Percentiles rank a stretch among this genome's conserved stretches.
Conservation (phyloP, 2,888 invertebrate species). For the Drosophila gaucha region DNA sequence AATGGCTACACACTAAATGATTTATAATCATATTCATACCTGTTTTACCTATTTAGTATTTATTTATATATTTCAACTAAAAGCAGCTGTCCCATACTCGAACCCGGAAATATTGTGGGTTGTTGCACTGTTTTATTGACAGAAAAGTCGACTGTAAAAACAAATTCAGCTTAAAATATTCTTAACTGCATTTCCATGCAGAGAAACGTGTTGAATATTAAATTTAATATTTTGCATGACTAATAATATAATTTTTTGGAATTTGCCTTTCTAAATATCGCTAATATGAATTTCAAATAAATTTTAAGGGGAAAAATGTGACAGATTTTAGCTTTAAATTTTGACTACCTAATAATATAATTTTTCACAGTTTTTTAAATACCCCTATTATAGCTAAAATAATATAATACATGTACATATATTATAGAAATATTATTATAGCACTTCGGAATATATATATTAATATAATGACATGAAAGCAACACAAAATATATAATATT, state of each 20-base stretch:
- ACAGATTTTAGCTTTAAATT: background rate
- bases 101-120: slow-evolving; percentile 18
- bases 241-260: background rate
- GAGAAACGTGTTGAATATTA: background rate
- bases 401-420: background rate
- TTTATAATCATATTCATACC: slow-evolving; percentile 3
- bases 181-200: slow-evolving; percentile 1
- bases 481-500: too few relatives aligned
- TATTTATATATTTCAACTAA: slow-evolving; percentile 5
- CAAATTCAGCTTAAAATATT: background rate
- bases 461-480: background rate
- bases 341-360: background rate
- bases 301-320: background rate
- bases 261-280: too few relatives aligned
- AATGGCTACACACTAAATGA: background rate
- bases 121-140: slow-evolving; percentile 9
- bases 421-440: background rate
- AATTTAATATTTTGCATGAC: background rate
- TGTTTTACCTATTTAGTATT: background rate
- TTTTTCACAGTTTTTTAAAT: background rate
- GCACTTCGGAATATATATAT: background rate
- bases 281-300: too few relatives aligned
- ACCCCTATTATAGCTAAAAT: too few relatives aligned
- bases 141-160: slow-evolving; percentile 9
- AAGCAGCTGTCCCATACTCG: slow-evolving; percentile 12